Conservation (phyloP, 1,140 invertebrate species). For the Gonioctena quinquepunctata region DNA sequence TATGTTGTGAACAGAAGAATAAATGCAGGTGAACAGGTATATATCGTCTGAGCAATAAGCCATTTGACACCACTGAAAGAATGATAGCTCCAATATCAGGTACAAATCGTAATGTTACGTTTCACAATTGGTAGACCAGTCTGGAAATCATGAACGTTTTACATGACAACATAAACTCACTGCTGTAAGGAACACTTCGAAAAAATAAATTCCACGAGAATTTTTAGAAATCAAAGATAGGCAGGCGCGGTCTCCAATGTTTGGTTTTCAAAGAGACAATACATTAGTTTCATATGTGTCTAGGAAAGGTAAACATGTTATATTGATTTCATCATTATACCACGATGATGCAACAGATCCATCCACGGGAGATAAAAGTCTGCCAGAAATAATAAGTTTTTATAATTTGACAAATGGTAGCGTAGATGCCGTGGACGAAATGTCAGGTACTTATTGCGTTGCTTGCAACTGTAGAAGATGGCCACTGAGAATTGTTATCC, state of each 20-base stretch:
- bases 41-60: neutral
- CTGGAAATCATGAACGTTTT: neutral
- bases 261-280: neutral
- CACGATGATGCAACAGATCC: neutral
- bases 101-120: constrained; percentile 47
- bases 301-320: neutral
- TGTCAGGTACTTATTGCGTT: constrained; percentile 1
- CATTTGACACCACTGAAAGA: constrained; percentile 1
- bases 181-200: too few relatives aligned
- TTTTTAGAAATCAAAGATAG: neutral
- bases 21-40: constrained; percentile 2
- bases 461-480: neutral
- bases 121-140: constrained; percentile 25
- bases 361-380: neutral
- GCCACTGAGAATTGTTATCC: neutral
- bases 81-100: constrained; percentile 35
- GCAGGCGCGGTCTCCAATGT: neutral
- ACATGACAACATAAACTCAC: neutral
- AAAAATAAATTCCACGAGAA: neutral
- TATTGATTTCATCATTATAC: neutral
- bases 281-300: neutral
- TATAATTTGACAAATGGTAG: neutral
- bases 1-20: neutral
- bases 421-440: neutral
- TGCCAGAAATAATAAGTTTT: too few relatives aligned